These are phyloP conservation scores for Branchipolynoe longqiensis DNA, from an alignment of 2,888 invertebrate species.

Conservation along the genomic window DNA sequence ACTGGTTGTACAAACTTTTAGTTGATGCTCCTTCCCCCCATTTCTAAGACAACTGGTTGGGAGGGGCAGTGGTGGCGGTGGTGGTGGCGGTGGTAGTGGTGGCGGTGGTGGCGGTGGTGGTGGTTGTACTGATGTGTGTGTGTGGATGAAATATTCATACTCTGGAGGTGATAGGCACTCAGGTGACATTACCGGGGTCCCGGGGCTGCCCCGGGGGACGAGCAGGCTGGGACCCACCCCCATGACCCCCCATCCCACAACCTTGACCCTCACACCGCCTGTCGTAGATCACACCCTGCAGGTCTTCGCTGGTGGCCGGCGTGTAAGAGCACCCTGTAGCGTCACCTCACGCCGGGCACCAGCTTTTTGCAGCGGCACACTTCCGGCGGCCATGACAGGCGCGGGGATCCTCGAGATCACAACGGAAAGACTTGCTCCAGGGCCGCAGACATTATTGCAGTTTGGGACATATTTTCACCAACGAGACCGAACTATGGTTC, in stretches of 20 bases:
- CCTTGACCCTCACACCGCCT: background rate
- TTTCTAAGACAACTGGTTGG: background rate
- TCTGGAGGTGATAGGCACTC: background rate
- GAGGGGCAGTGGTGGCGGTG: no score
- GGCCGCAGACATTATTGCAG: no score
- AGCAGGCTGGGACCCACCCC: background rate
- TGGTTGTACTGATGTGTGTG: no score
- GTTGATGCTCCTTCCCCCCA: background rate
- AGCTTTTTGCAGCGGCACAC: no score
- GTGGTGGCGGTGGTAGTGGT: no score
- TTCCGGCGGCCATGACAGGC: background rate
- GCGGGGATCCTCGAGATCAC: no score
- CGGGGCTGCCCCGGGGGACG: background rate
- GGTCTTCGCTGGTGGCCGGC: constrained; percentile 4
- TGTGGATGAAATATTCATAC: constrained; percentile 46
- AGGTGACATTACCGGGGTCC: constrained; percentile 34
- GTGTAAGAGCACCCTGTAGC: background rate
- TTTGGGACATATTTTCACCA: no score
- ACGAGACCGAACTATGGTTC: no score
- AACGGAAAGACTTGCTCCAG: no score
- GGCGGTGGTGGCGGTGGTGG: no score
- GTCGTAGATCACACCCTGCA: background rate
- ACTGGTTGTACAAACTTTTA: no score
- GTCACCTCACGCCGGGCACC: background rate
- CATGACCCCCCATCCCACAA: background rate